phyloP scores from a whole-genome alignment of 2,888 invertebrate species.

The Lamproptera curius region DNA sequence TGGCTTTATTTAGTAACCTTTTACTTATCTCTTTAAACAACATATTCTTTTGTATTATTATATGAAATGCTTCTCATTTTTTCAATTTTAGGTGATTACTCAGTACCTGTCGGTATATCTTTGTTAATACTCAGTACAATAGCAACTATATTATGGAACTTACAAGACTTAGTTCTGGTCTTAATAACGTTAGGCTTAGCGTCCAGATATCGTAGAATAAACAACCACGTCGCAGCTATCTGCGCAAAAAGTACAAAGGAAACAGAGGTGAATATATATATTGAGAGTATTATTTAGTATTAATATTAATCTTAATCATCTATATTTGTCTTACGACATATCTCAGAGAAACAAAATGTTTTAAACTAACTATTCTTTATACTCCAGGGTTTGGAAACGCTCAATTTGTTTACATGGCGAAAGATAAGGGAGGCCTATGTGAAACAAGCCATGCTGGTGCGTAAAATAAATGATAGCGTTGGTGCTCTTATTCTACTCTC shows the following conservation, averaged over 20 bases:
- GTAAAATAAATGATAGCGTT: conserved; percentile 75
- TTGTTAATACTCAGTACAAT: conserved; percentile 67
- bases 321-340: no score
- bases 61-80: no score
- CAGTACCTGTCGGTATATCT: conserved; percentile 40
- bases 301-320: no score
- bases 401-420: conserved; percentile 70
- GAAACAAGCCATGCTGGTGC: conserved; percentile 76
- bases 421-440: conserved; percentile 81
- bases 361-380: no score
- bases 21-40: no score
- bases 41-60: no score
- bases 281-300: not conserved
- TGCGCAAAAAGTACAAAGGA: conserved; percentile 33
- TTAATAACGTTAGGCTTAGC: conserved; percentile 81
- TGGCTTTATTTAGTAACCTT: no score
- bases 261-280: not conserved
- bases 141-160: conserved; percentile 83
- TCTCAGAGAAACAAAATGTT: no score
- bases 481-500: conserved; percentile 80
- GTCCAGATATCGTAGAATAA: conserved; percentile 80
- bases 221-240: conserved; percentile 47
- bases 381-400: conserved; percentile 36
- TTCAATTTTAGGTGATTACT: conserved; percentile 53
- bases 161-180: conserved; percentile 83